Evolutionary conservation across 2,888 invertebrate species (phyloP), one percentile per base, ranked within the genome.

Genomic region (Caenorhabditis parvicauda): DNA sequence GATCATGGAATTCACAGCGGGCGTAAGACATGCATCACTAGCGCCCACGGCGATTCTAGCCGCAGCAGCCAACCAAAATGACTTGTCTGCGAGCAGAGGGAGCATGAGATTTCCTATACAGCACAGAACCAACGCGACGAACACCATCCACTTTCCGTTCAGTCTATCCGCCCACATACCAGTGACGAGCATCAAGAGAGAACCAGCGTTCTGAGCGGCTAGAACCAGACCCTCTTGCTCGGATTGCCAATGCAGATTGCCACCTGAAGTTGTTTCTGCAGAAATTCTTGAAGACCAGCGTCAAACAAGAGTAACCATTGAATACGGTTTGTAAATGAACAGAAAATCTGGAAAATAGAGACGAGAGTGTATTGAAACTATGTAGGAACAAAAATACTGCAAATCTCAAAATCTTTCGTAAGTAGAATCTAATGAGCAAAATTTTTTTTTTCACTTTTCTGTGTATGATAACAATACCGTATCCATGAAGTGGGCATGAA

Each of bases 91-190:
- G 6, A 67, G 38, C 14, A 75, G 52, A 1, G 78, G 78, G 1
- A 78, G 69, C 54, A 69, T 57, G 25, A 72, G 52, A 51, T 79
- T 79, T 14, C 74, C 77, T 22, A 72, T 43, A 32, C 70, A 67
- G 41, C 76, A 76, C 6, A 78, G 66, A 9, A 76, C 43, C 12
- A 77, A 50, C 2, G 67, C 66, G 17, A 66, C 55, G 39, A 69
- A 69, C 1, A 77, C 76, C 78, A 78, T 78, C 64, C 72, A 72
- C 46, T 78, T 77, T 19, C 77, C 78, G 51, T 78, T 78, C 35
- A 79, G 46, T 19, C 76, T 55, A 42, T 75, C 75, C 5, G 78
- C 78, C 63, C 74, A 77, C 59, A 75, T 59, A 29, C 78, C 78
- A 1, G 77, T 78, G 9, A 76, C 59, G 12, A 79, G 58, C 59